Evolutionary conservation across 2,797 vertebrate species (phyloP).

Genomic region (Enteromius treurensis): DNA sequence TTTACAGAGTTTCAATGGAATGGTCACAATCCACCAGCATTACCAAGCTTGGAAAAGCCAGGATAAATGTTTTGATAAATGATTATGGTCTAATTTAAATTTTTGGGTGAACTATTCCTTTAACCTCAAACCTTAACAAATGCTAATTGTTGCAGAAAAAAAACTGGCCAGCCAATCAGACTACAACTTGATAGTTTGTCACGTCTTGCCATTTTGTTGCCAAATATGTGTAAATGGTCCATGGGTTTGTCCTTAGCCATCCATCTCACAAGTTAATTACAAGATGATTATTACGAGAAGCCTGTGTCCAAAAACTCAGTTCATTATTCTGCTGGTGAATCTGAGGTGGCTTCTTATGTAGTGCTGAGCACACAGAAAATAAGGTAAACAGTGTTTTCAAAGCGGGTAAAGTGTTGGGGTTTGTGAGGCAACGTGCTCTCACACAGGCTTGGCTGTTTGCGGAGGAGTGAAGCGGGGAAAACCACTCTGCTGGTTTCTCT

Average conservation of each 20-base stretch:
- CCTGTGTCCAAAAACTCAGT: not conserved
- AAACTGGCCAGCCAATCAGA: not conserved
- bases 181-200: not conserved
- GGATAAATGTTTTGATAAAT: too few relatives aligned
- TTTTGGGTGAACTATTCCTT: too few relatives aligned
- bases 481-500: constrained; percentile 56
- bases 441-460: constrained; percentile 76
- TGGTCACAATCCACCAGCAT: too few relatives aligned
- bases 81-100: too few relatives aligned
- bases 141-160: too few relatives aligned
- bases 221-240: not conserved
- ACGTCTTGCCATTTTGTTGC: not conserved
- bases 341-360: constrained; percentile 35
- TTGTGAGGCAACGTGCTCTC: constrained; percentile 52
- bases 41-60: too few relatives aligned
- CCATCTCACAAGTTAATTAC: not conserved
- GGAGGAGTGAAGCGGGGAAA: constrained; percentile 49
- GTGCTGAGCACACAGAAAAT: constrained; percentile 38
- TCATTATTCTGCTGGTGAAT: constrained; percentile 27
- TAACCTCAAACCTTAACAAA: too few relatives aligned
- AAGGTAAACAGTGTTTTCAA: constrained; percentile 64
- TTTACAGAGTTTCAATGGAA: too few relatives aligned
- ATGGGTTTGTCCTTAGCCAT: not conserved
- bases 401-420: constrained; percentile 70
- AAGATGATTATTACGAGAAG: not conserved